Evolutionary conservation across 2,888 invertebrate genomes (phyloP).

Genomic region (Mesopsocus fuscifrons): DNA sequence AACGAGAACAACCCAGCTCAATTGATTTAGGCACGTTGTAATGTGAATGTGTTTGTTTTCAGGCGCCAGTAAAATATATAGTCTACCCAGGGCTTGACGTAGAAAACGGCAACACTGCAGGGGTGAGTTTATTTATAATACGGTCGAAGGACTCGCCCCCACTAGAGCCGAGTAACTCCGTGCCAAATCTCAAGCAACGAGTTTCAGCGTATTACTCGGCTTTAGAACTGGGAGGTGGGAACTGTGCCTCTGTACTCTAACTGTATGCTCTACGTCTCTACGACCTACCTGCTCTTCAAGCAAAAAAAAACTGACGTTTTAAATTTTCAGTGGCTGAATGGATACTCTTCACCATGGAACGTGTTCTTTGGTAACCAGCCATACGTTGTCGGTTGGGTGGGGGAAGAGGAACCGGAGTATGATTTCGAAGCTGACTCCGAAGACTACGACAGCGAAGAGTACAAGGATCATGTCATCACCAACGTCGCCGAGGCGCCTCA

Average conservation of each 20-base stretch:
- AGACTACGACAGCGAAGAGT: background rate
- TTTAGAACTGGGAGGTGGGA: no score
- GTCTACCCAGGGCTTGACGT: slow-evolving; percentile 6
- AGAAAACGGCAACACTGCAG: background rate
- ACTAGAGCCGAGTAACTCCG: no score
- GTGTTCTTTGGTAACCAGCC: slow-evolving; percentile 3
- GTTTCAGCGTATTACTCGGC: no score
- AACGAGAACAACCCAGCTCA: no score
- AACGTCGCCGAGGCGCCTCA: background rate
- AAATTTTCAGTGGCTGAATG: background rate
- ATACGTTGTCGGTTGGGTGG: slow-evolving; percentile 6
- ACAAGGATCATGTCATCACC: background rate
- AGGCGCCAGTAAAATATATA: background rate
- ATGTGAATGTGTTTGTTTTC: slow-evolving; percentile 3
- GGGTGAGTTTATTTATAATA: background rate
- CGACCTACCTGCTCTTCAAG: no score
- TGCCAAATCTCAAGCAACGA: no score
- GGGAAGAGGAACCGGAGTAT: background rate
- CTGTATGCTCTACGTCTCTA: no score
- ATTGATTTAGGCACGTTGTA: no score
- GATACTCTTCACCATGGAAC: slow-evolving; percentile 1
- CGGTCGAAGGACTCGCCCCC: no score
- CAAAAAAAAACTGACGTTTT: no score
- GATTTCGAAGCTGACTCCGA: background rate
- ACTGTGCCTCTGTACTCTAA: no score